Evolutionary conservation across 2,888 invertebrate species (phyloP).

Genomic region (Globia sparganii): DNA sequence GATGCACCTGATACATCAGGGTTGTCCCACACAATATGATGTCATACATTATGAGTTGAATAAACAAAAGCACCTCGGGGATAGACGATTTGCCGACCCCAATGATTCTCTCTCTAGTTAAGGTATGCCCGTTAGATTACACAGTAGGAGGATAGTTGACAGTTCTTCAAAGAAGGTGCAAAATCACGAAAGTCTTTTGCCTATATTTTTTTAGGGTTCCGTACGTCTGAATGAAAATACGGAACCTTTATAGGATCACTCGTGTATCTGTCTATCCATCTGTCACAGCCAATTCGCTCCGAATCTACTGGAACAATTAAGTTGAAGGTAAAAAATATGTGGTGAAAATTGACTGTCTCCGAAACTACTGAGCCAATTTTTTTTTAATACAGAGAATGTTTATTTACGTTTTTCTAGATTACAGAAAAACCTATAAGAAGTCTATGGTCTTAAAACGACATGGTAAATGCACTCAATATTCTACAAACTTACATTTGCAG

Average conservation of each 20-base stretch:
- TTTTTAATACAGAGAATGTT: neutral
- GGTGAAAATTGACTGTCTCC: neutral
- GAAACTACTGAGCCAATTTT: neutral
- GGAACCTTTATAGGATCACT: neutral
- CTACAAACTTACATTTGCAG: neutral
- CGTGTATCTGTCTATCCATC: neutral
- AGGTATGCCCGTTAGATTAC: slow-evolving; percentile 2
- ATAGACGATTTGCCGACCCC: slow-evolving; percentile 57
- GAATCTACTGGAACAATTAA: neutral
- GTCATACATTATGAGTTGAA: slow-evolving; percentile 69
- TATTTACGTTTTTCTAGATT: neutral
- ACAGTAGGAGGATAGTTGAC: neutral
- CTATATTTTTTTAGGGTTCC: neutral
- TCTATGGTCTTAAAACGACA: neutral
- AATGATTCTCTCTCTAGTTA: slow-evolving; percentile 8
- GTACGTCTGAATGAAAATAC: neutral
- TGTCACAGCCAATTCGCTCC: neutral
- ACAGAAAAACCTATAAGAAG: neutral
- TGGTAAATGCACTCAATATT: neutral
- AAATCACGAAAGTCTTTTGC: neutral
- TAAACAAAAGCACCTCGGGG: slow-evolving; percentile 66
- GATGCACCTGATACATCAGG: slow-evolving; percentile 65
- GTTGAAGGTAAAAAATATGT: neutral
- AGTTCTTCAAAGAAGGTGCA: neutral
- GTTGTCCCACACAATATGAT: slow-evolving; percentile 67